Base-by-base conservation (phyloP, 2,797 vertebrate genomes). In the Crenichthys baileyi region DNA sequence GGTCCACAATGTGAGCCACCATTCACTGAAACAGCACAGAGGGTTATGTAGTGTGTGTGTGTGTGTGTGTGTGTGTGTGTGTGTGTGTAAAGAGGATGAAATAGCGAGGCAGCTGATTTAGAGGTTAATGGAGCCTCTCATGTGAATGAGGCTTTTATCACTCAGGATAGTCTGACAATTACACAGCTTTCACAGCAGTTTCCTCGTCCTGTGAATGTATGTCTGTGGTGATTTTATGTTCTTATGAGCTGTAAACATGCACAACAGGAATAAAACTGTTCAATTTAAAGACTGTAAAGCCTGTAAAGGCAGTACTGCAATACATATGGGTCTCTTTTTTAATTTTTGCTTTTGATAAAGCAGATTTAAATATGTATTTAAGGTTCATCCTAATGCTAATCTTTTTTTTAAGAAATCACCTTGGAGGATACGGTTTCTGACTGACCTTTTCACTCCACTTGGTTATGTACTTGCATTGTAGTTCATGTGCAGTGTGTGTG, bases 101-200 rank as follows among this genome's bases (percentile, higher is more conserved):
- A 84, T 82, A 76, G 53, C 18, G 80, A 72, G 73, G 79, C 80
- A 78, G 81, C 72, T 85, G 87, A 90, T 91, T 88, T 86, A 61
- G 73, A 90, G 82, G 87, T 89, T 93, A 92, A 91, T 92, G 89
- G 88, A 91, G 89, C 88, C 83, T 90, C 85, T 92, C 78, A 13
- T 92, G 82, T 89, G 82, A 89, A 88, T 73, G 73, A 86, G 78
- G 80, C 85, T 89, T 87, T 88, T 81, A 87, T 88, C 39, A 70
- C 80, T 84, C 79, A 26, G 79, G 81, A 88, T 78, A 86, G 70
- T 73, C 76, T 80, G 86, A 87, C 83, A 82, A 74, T 82, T 83
- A 71, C 75, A 78, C 53, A 1, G 26, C 77, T 76, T 75, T 83
- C 76, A 75, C 70, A 75, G 87, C 81, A 82, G 76, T 75, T 84